phyloP scores from a whole-genome alignment of 2,113 vertebrate species.

The Hydropotes inermis region DNA sequence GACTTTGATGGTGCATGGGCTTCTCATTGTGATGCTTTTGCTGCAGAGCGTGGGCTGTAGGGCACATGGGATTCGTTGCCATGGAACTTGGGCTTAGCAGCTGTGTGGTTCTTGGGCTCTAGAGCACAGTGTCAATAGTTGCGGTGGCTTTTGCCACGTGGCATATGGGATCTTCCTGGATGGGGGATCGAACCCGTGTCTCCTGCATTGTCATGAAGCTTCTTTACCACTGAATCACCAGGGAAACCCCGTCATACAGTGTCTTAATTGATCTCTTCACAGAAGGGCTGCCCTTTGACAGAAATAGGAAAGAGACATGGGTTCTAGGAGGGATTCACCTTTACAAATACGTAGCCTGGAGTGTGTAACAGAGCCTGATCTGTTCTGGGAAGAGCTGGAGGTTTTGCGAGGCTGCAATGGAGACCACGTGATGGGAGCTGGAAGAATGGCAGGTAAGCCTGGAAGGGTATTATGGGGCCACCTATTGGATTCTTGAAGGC shows the following conservation, averaged over 20 bases:
- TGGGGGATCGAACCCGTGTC: accelerated
- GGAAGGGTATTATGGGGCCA: not conserved
- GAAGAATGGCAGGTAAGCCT: not conserved
- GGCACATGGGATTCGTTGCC: not conserved
- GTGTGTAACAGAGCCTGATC: not conserved
- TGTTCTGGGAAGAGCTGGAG: not conserved
- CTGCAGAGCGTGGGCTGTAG: not conserved
- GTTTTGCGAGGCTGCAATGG: accelerated
- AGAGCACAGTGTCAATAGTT: not conserved
- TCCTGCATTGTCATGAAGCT: not conserved
- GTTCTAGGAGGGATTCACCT: not conserved
- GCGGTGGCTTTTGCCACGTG: not conserved
- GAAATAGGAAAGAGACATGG: not conserved
- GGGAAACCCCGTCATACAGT: not conserved
- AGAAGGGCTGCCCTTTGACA: not conserved
- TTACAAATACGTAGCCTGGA: not conserved
- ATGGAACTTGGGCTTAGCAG: not conserved
- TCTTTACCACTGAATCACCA: not conserved
- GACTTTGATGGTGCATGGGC: not conserved
- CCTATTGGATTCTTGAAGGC: no score
- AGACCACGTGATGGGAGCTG: no score
- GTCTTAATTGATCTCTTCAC: not conserved
- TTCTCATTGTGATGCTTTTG: not conserved
- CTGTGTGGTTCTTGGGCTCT: not conserved
- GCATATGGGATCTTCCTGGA: not conserved